These are phyloP conservation scores for Leucophora obtusa DNA, from an alignment of 2,888 invertebrate genomes.

Conservation along the genomic window DNA sequence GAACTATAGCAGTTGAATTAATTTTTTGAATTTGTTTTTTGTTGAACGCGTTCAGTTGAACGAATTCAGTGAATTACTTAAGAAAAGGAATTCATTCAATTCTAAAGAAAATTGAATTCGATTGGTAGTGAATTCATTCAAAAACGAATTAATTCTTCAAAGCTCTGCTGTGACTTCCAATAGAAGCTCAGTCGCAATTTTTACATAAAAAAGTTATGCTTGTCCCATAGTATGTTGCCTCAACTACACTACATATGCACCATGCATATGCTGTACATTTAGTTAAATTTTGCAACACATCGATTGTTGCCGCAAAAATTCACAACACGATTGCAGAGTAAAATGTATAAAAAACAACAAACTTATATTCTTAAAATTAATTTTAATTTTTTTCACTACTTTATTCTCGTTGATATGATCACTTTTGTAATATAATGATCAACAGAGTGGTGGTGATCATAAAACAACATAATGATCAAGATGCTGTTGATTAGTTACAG, in stretches of 20 bases:
- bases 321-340: conserved; percentile 35
- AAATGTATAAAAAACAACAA: conserved; percentile 37
- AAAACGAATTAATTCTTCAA: too few relatives aligned
- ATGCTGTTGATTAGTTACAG: conserved; percentile 41
- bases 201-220: too few relatives aligned
- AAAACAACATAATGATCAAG: conserved; percentile 37
- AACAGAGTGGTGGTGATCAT: conserved; percentile 4
- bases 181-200: too few relatives aligned
- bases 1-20: too few relatives aligned
- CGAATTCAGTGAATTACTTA: too few relatives aligned
- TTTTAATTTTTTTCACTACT: conserved; percentile 43
- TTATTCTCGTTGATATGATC: conserved; percentile 48
- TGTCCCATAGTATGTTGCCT: neutral
- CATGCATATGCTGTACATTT: conserved; percentile 8
- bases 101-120: too few relatives aligned
- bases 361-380: conserved; percentile 60
- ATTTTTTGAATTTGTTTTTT: too few relatives aligned
- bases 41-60: too few relatives aligned
- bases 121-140: too few relatives aligned
- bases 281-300: conserved; percentile 40
- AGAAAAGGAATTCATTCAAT: too few relatives aligned
- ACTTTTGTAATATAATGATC: conserved; percentile 15
- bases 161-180: too few relatives aligned
- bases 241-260: neutral
- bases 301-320: conserved; percentile 38